A percentile compares a stretch with the other conserved stretches of the same genome.
Conservation (phyloP, 1,140 invertebrate genomes). For the Acromyrmex charruanus region DNA sequence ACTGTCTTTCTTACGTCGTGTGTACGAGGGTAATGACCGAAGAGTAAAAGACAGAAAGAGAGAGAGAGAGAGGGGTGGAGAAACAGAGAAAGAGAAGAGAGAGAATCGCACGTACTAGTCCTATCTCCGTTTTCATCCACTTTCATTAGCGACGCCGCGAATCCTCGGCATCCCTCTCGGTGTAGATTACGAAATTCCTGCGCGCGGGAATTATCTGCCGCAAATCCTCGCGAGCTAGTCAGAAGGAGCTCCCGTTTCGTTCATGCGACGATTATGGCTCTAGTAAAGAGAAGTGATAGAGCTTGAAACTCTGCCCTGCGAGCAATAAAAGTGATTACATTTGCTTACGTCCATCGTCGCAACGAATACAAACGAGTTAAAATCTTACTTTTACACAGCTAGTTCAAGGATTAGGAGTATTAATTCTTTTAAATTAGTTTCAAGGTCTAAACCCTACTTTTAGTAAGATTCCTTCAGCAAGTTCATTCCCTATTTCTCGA, state of each 20-base stretch:
- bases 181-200: constrained; percentile 74
- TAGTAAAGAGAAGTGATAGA: constrained; percentile 11
- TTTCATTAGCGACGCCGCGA: constrained; percentile 71
- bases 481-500: neutral
- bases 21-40: constrained; percentile 22
- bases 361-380: neutral
- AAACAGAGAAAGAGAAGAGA: neutral
- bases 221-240: constrained; percentile 25
- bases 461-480: neutral
- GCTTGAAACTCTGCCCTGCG: neutral
- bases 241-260: constrained; percentile 15
- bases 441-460: neutral
- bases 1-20: constrained; percentile 18
- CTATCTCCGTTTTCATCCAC: constrained; percentile 66
- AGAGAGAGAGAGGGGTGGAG: neutral
- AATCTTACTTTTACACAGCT: neutral
- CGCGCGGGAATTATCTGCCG: constrained; percentile 39
- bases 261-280: constrained; percentile 29
- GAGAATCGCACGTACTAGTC: constrained; percentile 14
- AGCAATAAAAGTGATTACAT: neutral
- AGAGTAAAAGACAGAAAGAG: neutral
- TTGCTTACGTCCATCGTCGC: neutral
- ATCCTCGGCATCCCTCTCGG: constrained; percentile 43
- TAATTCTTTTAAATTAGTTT: neutral
- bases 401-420: neutral